A percentile compares a stretch with the other conserved stretches of the same genome.
phyloP scores from a whole-genome alignment of 2,888 invertebrate species.

The Conistra vaccinii region DNA sequence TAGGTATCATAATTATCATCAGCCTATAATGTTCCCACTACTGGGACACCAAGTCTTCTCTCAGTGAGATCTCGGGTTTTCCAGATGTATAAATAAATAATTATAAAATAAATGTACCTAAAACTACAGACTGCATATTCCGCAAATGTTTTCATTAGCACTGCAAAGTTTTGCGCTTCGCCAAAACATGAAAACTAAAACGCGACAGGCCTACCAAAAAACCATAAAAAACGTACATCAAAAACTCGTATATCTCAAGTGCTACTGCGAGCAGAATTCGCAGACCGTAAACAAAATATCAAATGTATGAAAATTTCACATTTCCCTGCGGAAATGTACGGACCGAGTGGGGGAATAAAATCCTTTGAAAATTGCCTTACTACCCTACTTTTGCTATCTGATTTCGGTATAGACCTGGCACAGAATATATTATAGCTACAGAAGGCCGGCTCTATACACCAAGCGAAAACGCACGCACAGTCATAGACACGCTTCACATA shows the following conservation, averaged over 20 bases:
- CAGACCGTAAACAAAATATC: constrained; percentile 63
- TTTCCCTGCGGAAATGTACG: constrained; percentile 61
- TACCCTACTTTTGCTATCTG: constrained; percentile 50
- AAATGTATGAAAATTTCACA: constrained; percentile 60
- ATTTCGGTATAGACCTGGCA: constrained; percentile 45
- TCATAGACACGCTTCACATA: too few species aligned
- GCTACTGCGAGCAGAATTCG: constrained; percentile 39
- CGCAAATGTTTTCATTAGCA: constrained; percentile 14
- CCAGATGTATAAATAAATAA: background rate
- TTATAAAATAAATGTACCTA: background rate
- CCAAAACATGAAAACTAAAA: constrained; percentile 18
- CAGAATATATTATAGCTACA: background rate
- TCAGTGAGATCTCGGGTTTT: too few species aligned
- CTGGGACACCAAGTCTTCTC: too few species aligned
- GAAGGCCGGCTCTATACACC: constrained; percentile 1
- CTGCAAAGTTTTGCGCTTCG: background rate
- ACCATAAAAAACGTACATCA: constrained; percentile 44
- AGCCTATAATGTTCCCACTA: too few species aligned
- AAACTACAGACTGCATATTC: background rate
- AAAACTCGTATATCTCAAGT: constrained; percentile 42
- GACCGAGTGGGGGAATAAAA: constrained; percentile 51
- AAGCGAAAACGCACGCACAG: background rate
- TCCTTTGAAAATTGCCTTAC: constrained; percentile 57
- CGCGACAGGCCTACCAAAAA: constrained; percentile 10
- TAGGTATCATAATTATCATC: too few species aligned